Evolutionary conservation across 1,140 invertebrate genomes (phyloP).

Genomic region (Drosophila tristis): DNA sequence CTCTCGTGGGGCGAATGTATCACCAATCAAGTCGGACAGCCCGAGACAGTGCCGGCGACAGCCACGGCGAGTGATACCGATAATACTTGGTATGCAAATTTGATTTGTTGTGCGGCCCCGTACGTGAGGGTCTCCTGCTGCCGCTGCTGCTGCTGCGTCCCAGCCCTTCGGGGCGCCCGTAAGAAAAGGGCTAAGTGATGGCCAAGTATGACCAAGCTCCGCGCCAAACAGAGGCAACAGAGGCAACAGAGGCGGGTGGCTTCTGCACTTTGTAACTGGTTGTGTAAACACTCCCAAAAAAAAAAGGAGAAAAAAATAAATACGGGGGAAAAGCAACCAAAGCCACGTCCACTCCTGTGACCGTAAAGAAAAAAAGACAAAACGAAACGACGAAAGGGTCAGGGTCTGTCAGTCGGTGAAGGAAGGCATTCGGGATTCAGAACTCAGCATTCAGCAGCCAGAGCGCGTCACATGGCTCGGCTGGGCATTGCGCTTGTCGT

Average conservation of each 20-base stretch:
- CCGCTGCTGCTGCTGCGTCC: constrained; percentile 1
- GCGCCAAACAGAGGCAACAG: no score
- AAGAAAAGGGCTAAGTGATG: constrained; percentile 31
- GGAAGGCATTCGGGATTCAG: constrained; percentile 16
- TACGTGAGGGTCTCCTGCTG: constrained; percentile 59
- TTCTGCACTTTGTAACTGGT: constrained; percentile 82
- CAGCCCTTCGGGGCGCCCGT: neutral
- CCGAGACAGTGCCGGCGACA: neutral
- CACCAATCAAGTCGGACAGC: constrained; percentile 7
- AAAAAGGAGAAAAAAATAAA: constrained; percentile 20
- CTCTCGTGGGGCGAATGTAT: neutral
- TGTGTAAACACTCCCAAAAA: constrained; percentile 73
- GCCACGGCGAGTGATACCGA: constrained; percentile 52
- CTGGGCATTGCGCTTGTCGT: constrained; percentile 72
- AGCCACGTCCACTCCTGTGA: constrained; percentile 20
- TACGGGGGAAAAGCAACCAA: constrained; percentile 8
- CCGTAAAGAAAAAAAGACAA: constrained; percentile 24
- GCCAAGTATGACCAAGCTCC: constrained; percentile 1
- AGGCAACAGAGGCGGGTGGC: constrained; percentile 40
- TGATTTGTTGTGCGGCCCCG: constrained; percentile 67
- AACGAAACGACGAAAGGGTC: constrained; percentile 58
- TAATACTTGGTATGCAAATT: constrained; percentile 82
- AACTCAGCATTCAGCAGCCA: constrained; percentile 26
- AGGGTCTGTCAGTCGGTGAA: constrained; percentile 52
- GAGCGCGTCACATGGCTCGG: constrained; percentile 62